Percentiles rank a stretch among this genome's conserved stretches.
Evolutionary conservation across 2,888 invertebrate genomes (phyloP).

Genomic region (Eilema sororculum): DNA sequence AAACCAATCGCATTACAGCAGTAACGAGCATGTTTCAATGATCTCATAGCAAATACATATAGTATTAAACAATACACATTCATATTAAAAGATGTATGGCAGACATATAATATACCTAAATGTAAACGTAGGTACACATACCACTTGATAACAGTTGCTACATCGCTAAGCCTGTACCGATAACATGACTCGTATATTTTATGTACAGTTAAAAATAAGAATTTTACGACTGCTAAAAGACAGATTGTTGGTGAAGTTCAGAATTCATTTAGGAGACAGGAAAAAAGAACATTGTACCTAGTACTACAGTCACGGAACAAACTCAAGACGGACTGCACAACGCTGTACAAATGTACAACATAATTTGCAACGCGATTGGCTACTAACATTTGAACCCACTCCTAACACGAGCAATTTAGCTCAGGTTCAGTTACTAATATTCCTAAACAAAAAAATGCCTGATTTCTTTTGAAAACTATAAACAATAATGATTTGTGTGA

Average conservation of each 20-base stretch:
- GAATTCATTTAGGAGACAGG: background rate
- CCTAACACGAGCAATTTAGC: no score
- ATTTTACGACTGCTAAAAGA: background rate
- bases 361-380: background rate
- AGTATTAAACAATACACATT: conserved; percentile 2
- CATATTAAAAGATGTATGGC: conserved; percentile 6
- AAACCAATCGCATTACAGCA: conserved; percentile 10
- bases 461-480: background rate
- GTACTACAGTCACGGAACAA: no score
- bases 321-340: background rate
- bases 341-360: background rate
- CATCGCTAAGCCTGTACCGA: conserved; percentile 16
- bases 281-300: background rate
- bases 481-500: background rate
- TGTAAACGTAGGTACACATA: conserved; percentile 1
- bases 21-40: background rate
- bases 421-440: no score
- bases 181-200: conserved; percentile 10
- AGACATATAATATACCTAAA: background rate
- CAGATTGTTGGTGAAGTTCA: background rate
- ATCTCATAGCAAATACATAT: background rate
- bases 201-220: background rate
- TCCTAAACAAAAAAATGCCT: no score
- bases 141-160: conserved; percentile 17
- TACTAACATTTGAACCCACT: background rate